Evolutionary conservation across 2,888 invertebrate species (phyloP).

Genomic region (Leptopterna dolabrata): DNA sequence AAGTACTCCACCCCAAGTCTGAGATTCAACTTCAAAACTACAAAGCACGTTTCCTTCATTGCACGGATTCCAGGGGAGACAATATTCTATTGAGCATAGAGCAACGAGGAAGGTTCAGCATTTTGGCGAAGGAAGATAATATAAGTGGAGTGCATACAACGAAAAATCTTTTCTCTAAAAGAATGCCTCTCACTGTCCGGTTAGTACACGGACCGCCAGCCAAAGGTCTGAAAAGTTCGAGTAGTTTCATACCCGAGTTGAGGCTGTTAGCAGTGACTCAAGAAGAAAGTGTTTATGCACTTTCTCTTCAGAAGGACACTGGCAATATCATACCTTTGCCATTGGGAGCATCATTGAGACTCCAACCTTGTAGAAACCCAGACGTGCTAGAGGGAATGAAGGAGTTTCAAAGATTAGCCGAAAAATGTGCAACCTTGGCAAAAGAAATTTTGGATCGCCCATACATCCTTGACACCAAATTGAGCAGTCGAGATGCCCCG

Average conservation of each 20-base stretch:
- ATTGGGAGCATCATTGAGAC: constrained; percentile 85
- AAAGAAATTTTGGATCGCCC: constrained; percentile 83
- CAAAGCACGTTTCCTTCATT: constrained; percentile 85
- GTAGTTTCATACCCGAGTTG: constrained; percentile 86
- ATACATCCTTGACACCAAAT: constrained; percentile 83
- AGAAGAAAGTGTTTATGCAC: constrained; percentile 83
- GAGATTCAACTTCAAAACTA: constrained; percentile 73
- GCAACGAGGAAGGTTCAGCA: constrained; percentile 91
- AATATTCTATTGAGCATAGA: constrained; percentile 85
- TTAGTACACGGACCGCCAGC: constrained; percentile 92
- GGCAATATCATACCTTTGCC: constrained; percentile 85
- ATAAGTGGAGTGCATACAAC: constrained; percentile 95
- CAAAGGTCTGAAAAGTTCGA: constrained; percentile 82
- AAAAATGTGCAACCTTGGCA: constrained; percentile 80
- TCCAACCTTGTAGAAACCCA: constrained; percentile 85
- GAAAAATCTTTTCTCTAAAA: constrained; percentile 86
- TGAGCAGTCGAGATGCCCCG: constrained; percentile 65
- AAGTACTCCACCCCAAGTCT: constrained; percentile 83
- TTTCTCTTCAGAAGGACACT: constrained; percentile 84
- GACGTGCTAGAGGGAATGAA: constrained; percentile 77
- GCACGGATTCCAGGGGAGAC: constrained; percentile 87
- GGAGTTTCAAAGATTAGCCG: constrained; percentile 82
- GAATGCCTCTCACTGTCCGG: constrained; percentile 91
- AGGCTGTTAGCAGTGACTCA: constrained; percentile 86
- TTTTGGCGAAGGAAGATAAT: constrained; percentile 91